Evolutionary conservation across 2,888 invertebrate genomes (phyloP).

Genomic region (Caradrina clavipalpis): DNA sequence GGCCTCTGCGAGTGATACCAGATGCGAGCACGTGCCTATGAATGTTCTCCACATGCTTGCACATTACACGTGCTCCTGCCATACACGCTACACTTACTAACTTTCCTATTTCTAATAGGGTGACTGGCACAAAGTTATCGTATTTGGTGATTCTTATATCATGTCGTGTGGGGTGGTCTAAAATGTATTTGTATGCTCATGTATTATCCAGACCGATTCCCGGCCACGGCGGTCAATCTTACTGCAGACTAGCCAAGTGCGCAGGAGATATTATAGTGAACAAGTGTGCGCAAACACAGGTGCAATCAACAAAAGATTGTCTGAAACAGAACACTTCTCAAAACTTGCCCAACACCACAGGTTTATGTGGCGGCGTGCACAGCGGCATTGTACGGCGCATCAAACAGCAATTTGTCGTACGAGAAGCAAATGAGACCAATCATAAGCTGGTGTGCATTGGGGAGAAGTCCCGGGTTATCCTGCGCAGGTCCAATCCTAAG

Average conservation of each 20-base stretch:
- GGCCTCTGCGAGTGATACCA: constrained; percentile 18
- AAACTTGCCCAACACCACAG: constrained; percentile 70
- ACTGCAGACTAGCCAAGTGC: no score
- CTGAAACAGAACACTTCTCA: no score
- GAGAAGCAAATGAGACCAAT: constrained; percentile 71
- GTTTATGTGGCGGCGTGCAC: constrained; percentile 95
- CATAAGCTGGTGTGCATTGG: constrained; percentile 93
- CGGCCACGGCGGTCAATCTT: no score
- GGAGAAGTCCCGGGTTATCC: constrained; percentile 93
- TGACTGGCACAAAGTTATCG: background rate
- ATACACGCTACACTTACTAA: background rate
- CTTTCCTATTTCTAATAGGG: background rate
- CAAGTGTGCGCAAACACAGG: no score
- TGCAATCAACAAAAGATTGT: no score
- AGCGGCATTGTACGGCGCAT: constrained; percentile 92
- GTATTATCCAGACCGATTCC: no score
- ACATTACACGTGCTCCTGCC: constrained; percentile 2
- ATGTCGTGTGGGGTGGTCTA: no score
- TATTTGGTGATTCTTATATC: no score
- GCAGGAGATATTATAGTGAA: no score
- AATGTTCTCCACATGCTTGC: background rate
- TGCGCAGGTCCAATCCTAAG: constrained; percentile 84
- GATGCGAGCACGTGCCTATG: constrained; percentile 17
- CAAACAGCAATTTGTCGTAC: constrained; percentile 83
- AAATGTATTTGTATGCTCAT: no score